Base-by-base conservation (phyloP, 2,113 vertebrate genomes). In the Bucco capensis region DNA sequence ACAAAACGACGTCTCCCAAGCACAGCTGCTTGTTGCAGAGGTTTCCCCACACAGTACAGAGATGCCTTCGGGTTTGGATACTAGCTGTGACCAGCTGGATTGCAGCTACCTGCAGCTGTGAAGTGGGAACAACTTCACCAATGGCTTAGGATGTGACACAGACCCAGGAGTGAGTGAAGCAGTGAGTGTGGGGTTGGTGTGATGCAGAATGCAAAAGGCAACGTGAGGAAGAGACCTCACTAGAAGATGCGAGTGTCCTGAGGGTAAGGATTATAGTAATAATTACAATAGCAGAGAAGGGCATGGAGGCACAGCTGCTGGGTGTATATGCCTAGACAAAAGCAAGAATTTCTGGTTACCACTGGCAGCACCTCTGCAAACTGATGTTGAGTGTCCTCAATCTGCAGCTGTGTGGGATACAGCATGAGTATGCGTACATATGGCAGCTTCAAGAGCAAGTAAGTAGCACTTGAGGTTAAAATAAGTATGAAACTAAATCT, bases 101-200 rank as follows among this genome's bases (percentile, higher is more conserved):
- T 73, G 46, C 69, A 73, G 3, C 37, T 73, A 16, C 24, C 27
- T 44, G 17, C 21, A 50, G 27, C 75, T 83, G 46, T 28, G 51
- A 38, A 33, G 23, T 50, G 47, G 33, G 65, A 49, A 3, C 50
- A 72, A 21, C 42, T 72, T 74, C 47, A 31, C 37, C 23, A 3
- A 19, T 23, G 56, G 10, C 35, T 67, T 3, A 0, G 27, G 44
- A 42, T 15, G 2, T 25, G 56, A 6, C 21, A 35, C 35, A 51
- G 50, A 37, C 50, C 31, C 47, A 30, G 23, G 28, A 17, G 7
- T 27, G 50, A 69, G 54, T 4, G 35, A 73, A 86, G 72, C 33
- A 73, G 37, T 0, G 0, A 37, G 17, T 30, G 19, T 42, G 64
- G 19, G 23, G 10, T 5, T 37, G 19, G 22, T 0, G 1, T 10